Evolutionary conservation across 1,140 invertebrate species (phyloP).

Genomic region (Drepana arcuata): DNA sequence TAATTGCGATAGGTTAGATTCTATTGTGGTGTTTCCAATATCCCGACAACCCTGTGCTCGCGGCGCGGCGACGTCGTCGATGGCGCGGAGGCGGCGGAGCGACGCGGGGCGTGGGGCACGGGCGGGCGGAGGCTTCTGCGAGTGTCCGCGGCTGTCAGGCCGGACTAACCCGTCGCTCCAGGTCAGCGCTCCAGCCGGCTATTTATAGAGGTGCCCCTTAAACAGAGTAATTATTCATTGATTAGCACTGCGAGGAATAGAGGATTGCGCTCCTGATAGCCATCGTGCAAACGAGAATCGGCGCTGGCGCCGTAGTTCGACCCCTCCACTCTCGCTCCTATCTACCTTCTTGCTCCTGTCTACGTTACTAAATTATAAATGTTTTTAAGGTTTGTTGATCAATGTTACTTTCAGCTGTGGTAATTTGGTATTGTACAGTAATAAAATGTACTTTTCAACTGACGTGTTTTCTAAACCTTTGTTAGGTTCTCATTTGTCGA

Average conservation of each 20-base stretch:
- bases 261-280: constrained; percentile 69
- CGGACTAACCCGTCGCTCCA: constrained; percentile 68
- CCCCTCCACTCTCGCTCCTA: constrained; percentile 26
- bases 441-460: too few relatives aligned
- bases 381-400: too few relatives aligned
- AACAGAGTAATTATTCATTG: constrained; percentile 72
- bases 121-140: constrained; percentile 40
- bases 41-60: too few relatives aligned
- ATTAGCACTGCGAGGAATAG: constrained; percentile 71
- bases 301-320: constrained; percentile 50
- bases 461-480: too few relatives aligned
- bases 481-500: too few relatives aligned
- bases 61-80: too few relatives aligned
- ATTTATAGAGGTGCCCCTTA: constrained; percentile 71
- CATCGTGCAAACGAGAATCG: constrained; percentile 64
- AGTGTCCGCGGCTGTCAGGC: constrained; percentile 59
- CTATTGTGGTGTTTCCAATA: too few relatives aligned
- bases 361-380: too few relatives aligned
- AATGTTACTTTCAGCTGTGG: too few relatives aligned
- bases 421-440: too few relatives aligned
- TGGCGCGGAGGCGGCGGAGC: constrained; percentile 17
- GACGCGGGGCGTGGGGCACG: constrained; percentile 14
- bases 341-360: too few relatives aligned
- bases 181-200: constrained; percentile 68
- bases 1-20: too few relatives aligned